Base-by-base conservation (phyloP, 2,888 invertebrate genomes). In the Ophioninae sp. region DNA sequence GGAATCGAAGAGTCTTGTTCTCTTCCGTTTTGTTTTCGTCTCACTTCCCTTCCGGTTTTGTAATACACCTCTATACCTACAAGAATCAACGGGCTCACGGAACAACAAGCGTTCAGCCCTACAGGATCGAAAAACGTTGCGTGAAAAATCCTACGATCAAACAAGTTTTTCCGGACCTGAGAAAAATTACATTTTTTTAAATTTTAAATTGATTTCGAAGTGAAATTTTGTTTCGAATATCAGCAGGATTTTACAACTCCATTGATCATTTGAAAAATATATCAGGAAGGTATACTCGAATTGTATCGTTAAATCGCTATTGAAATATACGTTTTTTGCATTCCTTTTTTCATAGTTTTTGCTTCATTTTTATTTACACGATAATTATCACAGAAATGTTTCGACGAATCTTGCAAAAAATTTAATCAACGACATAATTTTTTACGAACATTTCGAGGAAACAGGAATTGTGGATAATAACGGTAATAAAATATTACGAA, bases 11-110 rank as follows among this genome's bases (percentile, higher is more conserved):
- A 41, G 70, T 50, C 81, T 75, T 56, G 67, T 75, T 83, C 81
- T 81, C 79, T 84, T 84, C 84, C 84, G 84, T 84, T 84, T 83
- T 84, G 83, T 84, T 84, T 84, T 84, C 81, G 65, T 79, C 74
- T 37, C 72, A 79, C 84, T 81, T 81, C 84, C 84, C 81, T 84
- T 75, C 79, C 81, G 81, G 72, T 84, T 84, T 72, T 39, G 78
- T 57, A 72, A 72, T 57, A 56, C 64, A 57, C 23, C 13, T 59
- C 61, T 72, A 65, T 65, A 69, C 13, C 10, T 23, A 37, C 62
- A 70, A 30, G 3, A 61, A 69, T 21, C 44, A 44, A 50, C 44
- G 23, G n/a, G 21, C 67, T 67, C 21, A 62, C 7, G 50, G 50
- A 64, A 64, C 10, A 13, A 17, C 7, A 59, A 7, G n/a, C 59